A percentile compares a stretch with the other conserved stretches of the same genome.
Evolutionary conservation across 2,888 invertebrate species (phyloP).

Genomic region (Cremastinae sp.): DNA sequence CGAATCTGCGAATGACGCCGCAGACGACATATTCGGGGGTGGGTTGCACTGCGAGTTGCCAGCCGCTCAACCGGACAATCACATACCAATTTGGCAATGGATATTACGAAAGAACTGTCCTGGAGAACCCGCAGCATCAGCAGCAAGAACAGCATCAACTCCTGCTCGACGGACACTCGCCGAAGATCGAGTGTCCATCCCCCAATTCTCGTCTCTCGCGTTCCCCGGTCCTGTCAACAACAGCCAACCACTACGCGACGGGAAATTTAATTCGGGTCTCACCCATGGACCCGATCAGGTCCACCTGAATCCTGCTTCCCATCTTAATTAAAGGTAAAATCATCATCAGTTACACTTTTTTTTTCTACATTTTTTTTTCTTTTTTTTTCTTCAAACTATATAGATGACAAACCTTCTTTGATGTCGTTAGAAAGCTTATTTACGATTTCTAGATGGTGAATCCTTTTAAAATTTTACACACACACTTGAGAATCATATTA

Average conservation of each 20-base stretch:
- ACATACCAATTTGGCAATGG: conserved; percentile 67
- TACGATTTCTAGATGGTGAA: no score
- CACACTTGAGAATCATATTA: no score
- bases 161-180: conserved; percentile 69
- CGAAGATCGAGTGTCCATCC: conserved; percentile 77
- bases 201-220: conserved; percentile 71
- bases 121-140: conserved; percentile 67
- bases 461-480: no score
- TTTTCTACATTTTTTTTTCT: no score
- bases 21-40: conserved; percentile 66
- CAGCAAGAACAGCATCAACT: conserved; percentile 72
- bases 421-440: no score
- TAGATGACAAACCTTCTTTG: no score
- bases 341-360: no score
- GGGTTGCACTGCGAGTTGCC: conserved; percentile 66
- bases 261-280: no score
- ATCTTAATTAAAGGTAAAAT: no score
- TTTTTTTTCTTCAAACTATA: no score
- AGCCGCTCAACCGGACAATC: conserved; percentile 63
- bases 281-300: no score
- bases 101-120: conserved; percentile 76
- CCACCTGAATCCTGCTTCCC: no score
- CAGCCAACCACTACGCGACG: conserved; percentile 73
- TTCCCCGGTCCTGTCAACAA: conserved; percentile 74
- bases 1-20: conserved; percentile 68